Conservation (phyloP, 2,797 vertebrate species). For the Pseudochaenichthys georgianus region DNA sequence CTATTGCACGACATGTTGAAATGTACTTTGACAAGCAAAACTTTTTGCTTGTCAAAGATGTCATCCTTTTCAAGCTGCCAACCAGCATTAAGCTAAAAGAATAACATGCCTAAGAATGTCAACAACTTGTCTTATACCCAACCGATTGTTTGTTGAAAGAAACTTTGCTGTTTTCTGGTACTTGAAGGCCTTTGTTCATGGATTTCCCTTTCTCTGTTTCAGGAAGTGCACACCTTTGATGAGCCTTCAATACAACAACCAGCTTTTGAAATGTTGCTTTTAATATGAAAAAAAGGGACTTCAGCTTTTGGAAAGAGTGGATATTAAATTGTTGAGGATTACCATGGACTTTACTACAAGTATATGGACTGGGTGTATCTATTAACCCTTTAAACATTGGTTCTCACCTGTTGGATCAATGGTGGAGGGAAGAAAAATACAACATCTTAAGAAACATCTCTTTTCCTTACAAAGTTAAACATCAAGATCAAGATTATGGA, state of each 20-base stretch:
- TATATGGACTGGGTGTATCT: slow-evolving; percentile 79
- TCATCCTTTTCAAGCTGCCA: slow-evolving; percentile 10
- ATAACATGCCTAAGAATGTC: not conserved
- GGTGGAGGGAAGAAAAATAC: slow-evolving; percentile 5
- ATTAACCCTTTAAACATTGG: slow-evolving; percentile 16
- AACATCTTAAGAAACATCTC: not conserved
- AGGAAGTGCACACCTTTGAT: slow-evolving; percentile 41
- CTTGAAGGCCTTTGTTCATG: slow-evolving; percentile 21
- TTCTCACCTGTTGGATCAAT: slow-evolving; percentile 9
- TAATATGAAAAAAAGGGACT: slow-evolving; percentile 20
- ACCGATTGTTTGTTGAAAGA: not conserved
- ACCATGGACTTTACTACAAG: slow-evolving; percentile 83
- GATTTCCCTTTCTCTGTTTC: slow-evolving; percentile 50
- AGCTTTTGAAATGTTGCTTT: not conserved
- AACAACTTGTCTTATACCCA: too few relatives aligned
- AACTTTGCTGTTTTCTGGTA: not conserved
- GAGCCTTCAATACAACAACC: slow-evolving; percentile 4
- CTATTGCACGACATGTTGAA: too few relatives aligned
- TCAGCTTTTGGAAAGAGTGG: slow-evolving; percentile 17
- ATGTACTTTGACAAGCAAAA: too few relatives aligned
- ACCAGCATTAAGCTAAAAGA: slow-evolving; percentile 1
- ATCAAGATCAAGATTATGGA: slow-evolving; percentile 10
- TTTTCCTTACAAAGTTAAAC: not conserved
- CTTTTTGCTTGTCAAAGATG: too few relatives aligned
- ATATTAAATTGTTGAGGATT: slow-evolving; percentile 10